A percentile compares a stretch with the other conserved stretches of the same genome.
These are phyloP conservation scores for Indicator indicator DNA, from an alignment of 2,113 vertebrate genomes.

Conservation along the genomic window DNA sequence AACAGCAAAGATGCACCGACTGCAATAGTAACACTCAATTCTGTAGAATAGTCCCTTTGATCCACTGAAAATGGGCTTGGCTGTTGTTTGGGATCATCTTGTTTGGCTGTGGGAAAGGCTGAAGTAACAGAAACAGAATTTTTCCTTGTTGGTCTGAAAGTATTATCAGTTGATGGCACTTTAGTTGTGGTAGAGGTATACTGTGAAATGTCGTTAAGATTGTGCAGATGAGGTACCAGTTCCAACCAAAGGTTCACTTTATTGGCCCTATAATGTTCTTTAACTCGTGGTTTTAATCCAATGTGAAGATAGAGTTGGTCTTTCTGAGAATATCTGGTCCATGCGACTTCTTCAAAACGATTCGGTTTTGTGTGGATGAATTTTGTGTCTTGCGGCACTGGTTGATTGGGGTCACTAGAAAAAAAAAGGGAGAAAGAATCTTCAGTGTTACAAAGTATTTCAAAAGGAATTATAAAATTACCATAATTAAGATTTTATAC, in stretches of 20 bases:
- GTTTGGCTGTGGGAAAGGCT: constrained; percentile 92
- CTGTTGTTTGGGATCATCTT: constrained; percentile 91
- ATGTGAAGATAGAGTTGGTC: constrained; percentile 98
- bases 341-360: constrained; percentile 98
- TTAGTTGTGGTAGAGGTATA: constrained; percentile 98
- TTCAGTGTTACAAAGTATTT: constrained; percentile 33
- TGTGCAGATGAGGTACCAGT: constrained; percentile 97
- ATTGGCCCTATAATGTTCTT: constrained; percentile 98
- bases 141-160: constrained; percentile 92
- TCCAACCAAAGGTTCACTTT: constrained; percentile 99
- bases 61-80: constrained; percentile 91
- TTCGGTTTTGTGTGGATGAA: constrained; percentile 99
- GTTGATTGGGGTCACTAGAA: constrained; percentile 95
- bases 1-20: constrained; percentile 96
- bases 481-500: constrained; percentile 24
- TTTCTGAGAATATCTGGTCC: constrained; percentile 98
- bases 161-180: constrained; percentile 93
- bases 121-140: constrained; percentile 89
- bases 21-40: constrained; percentile 95
- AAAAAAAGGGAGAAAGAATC: not conserved
- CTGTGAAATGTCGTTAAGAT: constrained; percentile 96
- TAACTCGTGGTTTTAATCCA: constrained; percentile 96
- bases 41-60: constrained; percentile 97
- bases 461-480: constrained; percentile 19
- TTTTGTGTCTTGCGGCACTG: constrained; percentile 98